Conservation (phyloP, 2,797 vertebrate genomes). For the Podargus strigoides region DNA sequence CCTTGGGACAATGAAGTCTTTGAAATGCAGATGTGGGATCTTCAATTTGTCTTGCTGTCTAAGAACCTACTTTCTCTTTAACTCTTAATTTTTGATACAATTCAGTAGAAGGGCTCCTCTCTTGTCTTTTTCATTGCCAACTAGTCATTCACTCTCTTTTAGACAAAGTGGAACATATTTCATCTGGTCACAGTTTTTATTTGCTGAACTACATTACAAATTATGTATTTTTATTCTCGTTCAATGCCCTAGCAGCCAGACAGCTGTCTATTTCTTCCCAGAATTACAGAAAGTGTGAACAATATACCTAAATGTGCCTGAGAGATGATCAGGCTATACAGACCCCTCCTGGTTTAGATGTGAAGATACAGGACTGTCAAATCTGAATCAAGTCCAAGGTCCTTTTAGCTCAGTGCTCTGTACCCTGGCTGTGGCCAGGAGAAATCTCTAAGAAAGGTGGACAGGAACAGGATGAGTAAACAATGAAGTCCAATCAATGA, state of each 20-base stretch:
- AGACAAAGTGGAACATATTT: background rate
- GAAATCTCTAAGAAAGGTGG: background rate
- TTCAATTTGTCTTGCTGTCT: slow-evolving; percentile 19
- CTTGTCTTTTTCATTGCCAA: background rate
- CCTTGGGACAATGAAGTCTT: slow-evolving; percentile 43
- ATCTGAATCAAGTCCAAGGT: background rate
- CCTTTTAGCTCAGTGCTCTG: background rate
- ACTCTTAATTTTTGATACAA: background rate
- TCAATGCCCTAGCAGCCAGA: background rate
- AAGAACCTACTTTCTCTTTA: slow-evolving; percentile 12
- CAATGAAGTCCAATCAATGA: background rate
- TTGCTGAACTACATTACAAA: background rate
- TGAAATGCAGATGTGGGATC: slow-evolving; percentile 49
- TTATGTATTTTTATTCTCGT: background rate
- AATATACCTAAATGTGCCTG: background rate
- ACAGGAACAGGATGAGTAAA: background rate
- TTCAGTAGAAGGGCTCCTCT: background rate
- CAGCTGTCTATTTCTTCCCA: background rate
- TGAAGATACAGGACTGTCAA: background rate
- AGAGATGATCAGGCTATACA: background rate
- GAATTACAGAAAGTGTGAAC: background rate
- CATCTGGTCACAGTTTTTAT: background rate
- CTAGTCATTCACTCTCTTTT: background rate
- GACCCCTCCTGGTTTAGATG: background rate
- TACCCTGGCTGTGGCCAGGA: background rate